Evolutionary conservation across 1,140 invertebrate species (phyloP), one percentile per base, ranked within the genome.

Genomic region (Gryllus bimaculatus): DNA sequence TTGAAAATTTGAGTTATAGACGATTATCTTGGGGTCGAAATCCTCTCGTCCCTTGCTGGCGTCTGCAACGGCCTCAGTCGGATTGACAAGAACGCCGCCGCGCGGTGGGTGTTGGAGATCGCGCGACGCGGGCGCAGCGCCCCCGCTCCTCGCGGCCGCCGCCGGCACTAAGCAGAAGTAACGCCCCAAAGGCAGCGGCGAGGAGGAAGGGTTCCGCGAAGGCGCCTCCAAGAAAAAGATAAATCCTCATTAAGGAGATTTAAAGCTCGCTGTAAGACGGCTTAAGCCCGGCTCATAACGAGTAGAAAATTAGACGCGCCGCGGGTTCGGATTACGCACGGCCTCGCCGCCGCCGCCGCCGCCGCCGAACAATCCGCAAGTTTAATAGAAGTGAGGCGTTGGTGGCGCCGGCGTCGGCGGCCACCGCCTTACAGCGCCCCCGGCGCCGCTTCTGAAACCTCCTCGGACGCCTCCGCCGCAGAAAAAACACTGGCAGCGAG

Each of bases 231-330:
- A 66, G 54, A 66, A 66, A 66, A 66, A 66, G 54, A 66, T 66
- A 66, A 66, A 66, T 66, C 54, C 54, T 66, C 54, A 66, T 66
- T 66, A 66, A 66, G 54, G 54, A 66, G 54, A 66, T 66, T 66
- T 66, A 66, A 66, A 66, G 54, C 54, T 66, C 10, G 54, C 10
- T 66, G 54, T 18, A 66, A 66, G 54, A 66, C 54, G 54, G 54
- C 54, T 66, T 66, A 66, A 66, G 54, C 54, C 54, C 54, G 54
- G 54, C 54, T 66, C 54, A 66, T 66, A 66, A 66, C 54, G 54
- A 66, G 54, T 66, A 66, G 54, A 66, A 66, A 66, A 66, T 66
- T 66, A 66, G 54, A 66, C 54, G 54, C 54, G 54, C 54, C 54
- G 54, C 54, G 54, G 54, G 10, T 66, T 66, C 54, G 54, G 54